Base-by-base conservation (phyloP, 2,888 invertebrate genomes). In the Seladonia tumulorum region DNA sequence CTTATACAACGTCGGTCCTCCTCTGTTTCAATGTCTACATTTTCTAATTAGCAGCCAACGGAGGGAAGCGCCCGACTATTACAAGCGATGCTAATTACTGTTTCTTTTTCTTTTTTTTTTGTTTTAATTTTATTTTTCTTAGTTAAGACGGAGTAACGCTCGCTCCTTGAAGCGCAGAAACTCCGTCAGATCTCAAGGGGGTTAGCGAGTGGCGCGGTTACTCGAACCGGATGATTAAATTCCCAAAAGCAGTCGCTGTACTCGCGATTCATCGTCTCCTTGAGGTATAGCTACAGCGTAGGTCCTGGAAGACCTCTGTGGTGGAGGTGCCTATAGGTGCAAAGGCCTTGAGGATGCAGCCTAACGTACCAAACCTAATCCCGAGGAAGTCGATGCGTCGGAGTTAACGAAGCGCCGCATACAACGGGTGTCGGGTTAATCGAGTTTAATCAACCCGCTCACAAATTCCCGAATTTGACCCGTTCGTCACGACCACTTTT, bases 141-240 rank as follows among this genome's bases (percentile, higher is more conserved):
- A 47, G 75, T 42, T 49, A 76, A 68, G 77, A 82, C 47, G 42
- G 73, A 78, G 78, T 72, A 76, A 68, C 68, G 75, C 82, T 68
- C 60, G 29, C 70, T 70, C 12, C 80, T 73, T 53, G 87, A 87
- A 73, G 75, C 80, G 47, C 73, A 60, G 83, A 83, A 87, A 86
- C 86, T 85, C 80, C 18, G 29, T 45, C 60, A 75, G 75, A 84
- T 84, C 79, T 85, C 82, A 53, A 89, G 88, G 76, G 77, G 70
- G 79, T 88, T 86, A 79, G 77, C 76, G 76, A 82, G 82, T 73
- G 72, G 70, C 86, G 76, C 72, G 87, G 89, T 90, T 91, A 88
- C 89, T 90, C 90, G 90, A 91, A 91, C 86, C 88, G 88, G 90
- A 92, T 92, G 92, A 92, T 92, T 92, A 91, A 92, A 92, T 92